phyloP scores from a whole-genome alignment of 2,113 vertebrate species.

The Gopherus evgoodei region DNA sequence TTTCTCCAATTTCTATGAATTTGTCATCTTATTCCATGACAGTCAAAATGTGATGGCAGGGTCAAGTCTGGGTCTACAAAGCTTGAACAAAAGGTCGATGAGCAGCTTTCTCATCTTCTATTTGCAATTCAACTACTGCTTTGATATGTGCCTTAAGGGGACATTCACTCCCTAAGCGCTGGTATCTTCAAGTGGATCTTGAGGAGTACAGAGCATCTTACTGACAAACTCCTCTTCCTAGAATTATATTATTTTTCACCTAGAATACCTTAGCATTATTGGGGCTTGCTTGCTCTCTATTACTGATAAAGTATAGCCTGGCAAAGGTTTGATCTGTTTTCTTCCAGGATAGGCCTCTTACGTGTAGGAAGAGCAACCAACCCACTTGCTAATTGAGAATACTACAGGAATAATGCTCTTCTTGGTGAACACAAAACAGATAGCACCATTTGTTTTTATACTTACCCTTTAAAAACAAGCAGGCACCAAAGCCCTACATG shows the following conservation, averaged over 20 bases:
- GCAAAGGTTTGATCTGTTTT: background rate
- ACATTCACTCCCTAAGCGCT: conserved; percentile 14
- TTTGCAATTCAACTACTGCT: conserved; percentile 61
- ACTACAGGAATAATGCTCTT: background rate
- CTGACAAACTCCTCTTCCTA: background rate
- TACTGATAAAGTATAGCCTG: background rate
- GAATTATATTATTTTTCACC: background rate
- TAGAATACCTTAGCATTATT: background rate
- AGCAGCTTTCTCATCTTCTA: conserved; percentile 44
- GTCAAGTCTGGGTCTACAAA: conserved; percentile 59
- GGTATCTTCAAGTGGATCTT: conserved; percentile 31
- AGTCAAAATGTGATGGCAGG: conserved; percentile 18
- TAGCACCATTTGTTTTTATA: background rate
- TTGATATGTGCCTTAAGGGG: background rate
- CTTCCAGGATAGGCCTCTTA: background rate
- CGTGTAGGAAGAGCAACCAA: background rate
- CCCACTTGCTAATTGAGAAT: background rate
- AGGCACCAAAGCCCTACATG: background rate
- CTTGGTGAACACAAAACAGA: background rate
- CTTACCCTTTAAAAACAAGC: background rate
- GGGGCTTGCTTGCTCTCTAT: background rate
- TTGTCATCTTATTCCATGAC: conserved; percentile 53
- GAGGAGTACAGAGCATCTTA: background rate
- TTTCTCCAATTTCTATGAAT: conserved; percentile 43
- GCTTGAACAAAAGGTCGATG: conserved; percentile 58